Evolutionary conservation across 2,888 invertebrate genomes (phyloP).

Genomic region (Polydrusus tereticollis): DNA sequence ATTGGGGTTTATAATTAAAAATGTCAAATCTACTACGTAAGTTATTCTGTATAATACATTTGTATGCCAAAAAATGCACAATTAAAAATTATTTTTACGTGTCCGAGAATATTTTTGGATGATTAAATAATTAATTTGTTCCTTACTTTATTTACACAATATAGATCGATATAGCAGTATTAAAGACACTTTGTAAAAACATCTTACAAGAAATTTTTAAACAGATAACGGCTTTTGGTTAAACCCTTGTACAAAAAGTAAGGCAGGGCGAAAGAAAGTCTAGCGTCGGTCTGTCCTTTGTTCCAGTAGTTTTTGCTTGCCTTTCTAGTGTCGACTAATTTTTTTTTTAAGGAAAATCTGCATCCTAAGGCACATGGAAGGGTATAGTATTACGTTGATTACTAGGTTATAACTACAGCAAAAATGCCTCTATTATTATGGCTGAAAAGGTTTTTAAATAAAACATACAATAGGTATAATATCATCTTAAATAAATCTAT

Average conservation of each 20-base stretch:
- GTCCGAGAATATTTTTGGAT: no score
- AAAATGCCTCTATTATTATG: constrained; percentile 8
- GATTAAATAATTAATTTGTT: no score
- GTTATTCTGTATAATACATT: no score
- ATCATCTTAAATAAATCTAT: constrained; percentile 15
- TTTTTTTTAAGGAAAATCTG: background rate
- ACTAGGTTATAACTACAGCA: background rate
- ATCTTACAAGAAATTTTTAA: no score
- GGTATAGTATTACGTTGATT: constrained; percentile 21
- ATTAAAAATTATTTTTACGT: no score
- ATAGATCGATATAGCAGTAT: no score
- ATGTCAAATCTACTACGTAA: no score
- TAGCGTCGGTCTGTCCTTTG: constrained; percentile 5
- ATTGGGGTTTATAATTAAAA: no score
- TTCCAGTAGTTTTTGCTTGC: background rate
- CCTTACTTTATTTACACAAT: no score
- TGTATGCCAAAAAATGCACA: no score
- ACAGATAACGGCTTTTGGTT: background rate
- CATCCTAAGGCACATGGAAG: constrained; percentile 42
- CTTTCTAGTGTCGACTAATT: constrained; percentile 8
- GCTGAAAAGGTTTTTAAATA: constrained; percentile 8
- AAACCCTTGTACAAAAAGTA: constrained; percentile 14
- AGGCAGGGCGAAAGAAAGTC: constrained; percentile 8
- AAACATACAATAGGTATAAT: constrained; percentile 20
- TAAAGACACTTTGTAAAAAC: no score